These are phyloP conservation scores for Synanthedon tipuliformis DNA, from an alignment of 2,888 invertebrate species.

Conservation along the genomic window DNA sequence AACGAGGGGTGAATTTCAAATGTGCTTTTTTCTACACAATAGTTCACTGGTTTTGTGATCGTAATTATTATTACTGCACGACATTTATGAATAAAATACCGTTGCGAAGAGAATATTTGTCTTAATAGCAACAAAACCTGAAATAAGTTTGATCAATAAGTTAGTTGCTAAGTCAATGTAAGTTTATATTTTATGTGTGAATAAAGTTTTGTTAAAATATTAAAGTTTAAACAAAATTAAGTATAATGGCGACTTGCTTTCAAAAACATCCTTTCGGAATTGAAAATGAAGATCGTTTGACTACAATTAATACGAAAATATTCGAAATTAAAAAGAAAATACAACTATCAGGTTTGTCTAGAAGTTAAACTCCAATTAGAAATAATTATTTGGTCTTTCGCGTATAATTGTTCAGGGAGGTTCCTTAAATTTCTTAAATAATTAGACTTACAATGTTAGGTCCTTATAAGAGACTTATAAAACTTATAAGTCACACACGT, in stretches of 20 bases:
- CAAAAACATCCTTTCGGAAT: conserved; percentile 65
- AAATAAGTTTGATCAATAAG: conserved; percentile 11
- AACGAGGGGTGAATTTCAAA: conserved; percentile 26
- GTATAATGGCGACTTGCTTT: conserved; percentile 44
- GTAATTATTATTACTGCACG: background rate
- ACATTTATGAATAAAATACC: no score
- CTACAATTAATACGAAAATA: conserved; percentile 79
- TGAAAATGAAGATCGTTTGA: conserved; percentile 65
- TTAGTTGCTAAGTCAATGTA: conserved; percentile 4
- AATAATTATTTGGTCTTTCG: no score
- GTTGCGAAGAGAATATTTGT: background rate
- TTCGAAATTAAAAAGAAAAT: conserved; percentile 89
- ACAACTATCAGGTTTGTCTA: conserved; percentile 78
- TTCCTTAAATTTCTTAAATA: no score
- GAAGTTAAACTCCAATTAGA: no score
- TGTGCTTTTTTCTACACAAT: conserved; percentile 10
- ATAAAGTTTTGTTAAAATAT: background rate
- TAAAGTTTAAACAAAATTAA: background rate
- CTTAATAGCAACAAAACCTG: background rate
- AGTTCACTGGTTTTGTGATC: background rate
- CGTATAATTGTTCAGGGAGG: no score
- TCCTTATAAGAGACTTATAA: background rate
- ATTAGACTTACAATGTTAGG: background rate
- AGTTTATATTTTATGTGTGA: background rate
- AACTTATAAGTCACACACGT: no score